A percentile compares a stretch with the other conserved stretches of the same genome.
Evolutionary conservation across 2,113 vertebrate species (phyloP).

Genomic region (Ictalurus punctatus): DNA sequence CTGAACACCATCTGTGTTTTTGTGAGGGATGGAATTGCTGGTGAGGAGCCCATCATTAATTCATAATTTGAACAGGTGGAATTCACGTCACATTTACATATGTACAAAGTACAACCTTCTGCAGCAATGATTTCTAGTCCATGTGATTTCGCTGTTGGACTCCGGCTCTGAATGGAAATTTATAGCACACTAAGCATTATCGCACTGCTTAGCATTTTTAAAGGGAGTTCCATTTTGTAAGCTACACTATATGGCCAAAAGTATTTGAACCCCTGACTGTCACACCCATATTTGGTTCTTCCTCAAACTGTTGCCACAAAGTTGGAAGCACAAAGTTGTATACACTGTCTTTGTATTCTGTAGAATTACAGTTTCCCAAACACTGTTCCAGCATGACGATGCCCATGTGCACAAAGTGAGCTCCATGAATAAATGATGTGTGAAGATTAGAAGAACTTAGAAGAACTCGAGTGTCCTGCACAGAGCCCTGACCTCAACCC

Average conservation of each 20-base stretch:
- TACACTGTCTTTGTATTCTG: background rate
- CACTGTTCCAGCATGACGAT: background rate
- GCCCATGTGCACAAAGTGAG: background rate
- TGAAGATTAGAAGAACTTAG: background rate
- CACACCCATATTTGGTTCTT: background rate
- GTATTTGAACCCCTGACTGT: background rate
- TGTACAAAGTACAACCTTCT: conserved; percentile 35
- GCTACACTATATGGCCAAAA: background rate
- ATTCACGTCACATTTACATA: conserved; percentile 20
- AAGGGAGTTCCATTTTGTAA: background rate
- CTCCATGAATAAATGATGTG: background rate
- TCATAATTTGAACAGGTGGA: background rate
- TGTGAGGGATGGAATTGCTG: conserved; percentile 33
- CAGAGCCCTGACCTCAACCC: background rate
- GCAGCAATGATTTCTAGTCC: background rate
- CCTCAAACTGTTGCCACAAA: background rate
- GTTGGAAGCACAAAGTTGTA: background rate
- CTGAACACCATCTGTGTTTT: background rate
- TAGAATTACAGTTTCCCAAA: background rate
- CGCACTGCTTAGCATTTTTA: background rate
- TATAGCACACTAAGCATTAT: background rate
- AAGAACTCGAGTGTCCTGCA: background rate
- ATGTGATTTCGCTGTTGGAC: background rate
- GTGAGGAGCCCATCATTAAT: conserved; percentile 7
- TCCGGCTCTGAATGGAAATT: background rate